These are phyloP conservation scores for Asobara japonica DNA, from an alignment of 1,140 invertebrate genomes.

Conservation along the genomic window DNA sequence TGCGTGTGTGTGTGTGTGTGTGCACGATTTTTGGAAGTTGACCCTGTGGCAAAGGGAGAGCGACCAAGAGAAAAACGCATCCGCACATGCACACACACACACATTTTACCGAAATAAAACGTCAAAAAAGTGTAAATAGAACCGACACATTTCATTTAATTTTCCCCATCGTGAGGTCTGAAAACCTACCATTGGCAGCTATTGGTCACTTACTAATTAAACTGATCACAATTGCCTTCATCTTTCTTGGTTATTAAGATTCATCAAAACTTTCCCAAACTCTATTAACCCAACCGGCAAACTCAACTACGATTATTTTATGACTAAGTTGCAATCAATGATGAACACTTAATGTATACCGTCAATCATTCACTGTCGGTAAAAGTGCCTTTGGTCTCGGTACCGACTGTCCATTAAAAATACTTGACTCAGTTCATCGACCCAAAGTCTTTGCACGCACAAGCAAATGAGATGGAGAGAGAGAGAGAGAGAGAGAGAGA, in stretches of 20 bases:
- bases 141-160: too few species aligned
- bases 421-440: slow-evolving; percentile 40
- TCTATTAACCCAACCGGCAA: not conserved
- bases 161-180: too few species aligned
- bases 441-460: slow-evolving; percentile 37
- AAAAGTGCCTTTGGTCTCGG: not conserved
- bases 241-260: not conserved
- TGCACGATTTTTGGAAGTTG: too few species aligned
- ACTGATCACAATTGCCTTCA: too few species aligned
- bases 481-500: slow-evolving; percentile 4
- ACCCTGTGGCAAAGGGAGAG: too few species aligned
- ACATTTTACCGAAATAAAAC: too few species aligned
- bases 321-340: not conserved
- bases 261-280: not conserved
- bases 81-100: too few species aligned
- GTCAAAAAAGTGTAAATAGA: too few species aligned
- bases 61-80: too few species aligned
- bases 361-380: slow-evolving; percentile 5
- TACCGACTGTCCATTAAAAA: slow-evolving; percentile 26
- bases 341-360: not conserved
- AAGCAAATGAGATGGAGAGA: not conserved
- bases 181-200: too few species aligned
- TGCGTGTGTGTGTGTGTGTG: too few species aligned
- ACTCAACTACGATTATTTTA: not conserved
- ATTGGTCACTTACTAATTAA: too few species aligned